These are phyloP conservation scores for Iguana delicatissima DNA, from an alignment of 2,797 vertebrate species.

Conservation along the genomic window DNA sequence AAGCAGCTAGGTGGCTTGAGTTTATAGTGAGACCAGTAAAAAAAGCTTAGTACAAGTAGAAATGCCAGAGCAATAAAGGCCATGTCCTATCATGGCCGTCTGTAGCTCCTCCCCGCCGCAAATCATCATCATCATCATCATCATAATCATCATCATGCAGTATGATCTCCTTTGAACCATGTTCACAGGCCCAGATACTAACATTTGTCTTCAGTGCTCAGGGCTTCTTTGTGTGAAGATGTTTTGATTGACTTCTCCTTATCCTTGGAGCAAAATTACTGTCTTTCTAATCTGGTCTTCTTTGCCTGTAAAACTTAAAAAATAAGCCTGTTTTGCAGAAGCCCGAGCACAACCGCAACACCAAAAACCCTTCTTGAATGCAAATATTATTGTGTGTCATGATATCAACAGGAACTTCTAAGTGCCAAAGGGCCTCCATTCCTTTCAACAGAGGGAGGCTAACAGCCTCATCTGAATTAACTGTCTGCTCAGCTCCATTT, in stretches of 20 bases:
- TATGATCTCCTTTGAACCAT: slow-evolving; percentile 33
- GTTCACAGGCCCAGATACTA: slow-evolving; percentile 5
- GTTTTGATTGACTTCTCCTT: slow-evolving; percentile 20
- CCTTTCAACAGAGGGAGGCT: slow-evolving; percentile 66
- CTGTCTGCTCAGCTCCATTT: slow-evolving; percentile 71
- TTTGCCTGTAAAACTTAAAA: not conserved
- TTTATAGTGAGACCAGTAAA: no score
- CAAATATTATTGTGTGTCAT: slow-evolving; percentile 43
- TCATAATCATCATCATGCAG: no score
- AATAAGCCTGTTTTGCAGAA: slow-evolving; percentile 50
- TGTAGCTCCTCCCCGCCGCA: no score
- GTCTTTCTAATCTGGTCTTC: not conserved
- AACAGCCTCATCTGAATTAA: slow-evolving; percentile 73
- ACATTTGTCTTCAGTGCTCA: not conserved
- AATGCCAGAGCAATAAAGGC: no score
- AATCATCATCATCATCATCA: no score
- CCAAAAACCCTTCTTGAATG: slow-evolving; percentile 41
- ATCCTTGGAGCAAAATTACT: slow-evolving; percentile 28
- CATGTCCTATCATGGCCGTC: no score
- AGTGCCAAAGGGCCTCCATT: slow-evolving; percentile 69
- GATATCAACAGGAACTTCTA: slow-evolving; percentile 30
- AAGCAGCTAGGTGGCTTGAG: no score
- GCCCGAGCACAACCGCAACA: not conserved
- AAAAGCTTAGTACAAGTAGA: no score
- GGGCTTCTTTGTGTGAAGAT: slow-evolving; percentile 14